Base-by-base conservation (phyloP, 2,113 vertebrate genomes). In the Sinocyclocheilus grahami region DNA sequence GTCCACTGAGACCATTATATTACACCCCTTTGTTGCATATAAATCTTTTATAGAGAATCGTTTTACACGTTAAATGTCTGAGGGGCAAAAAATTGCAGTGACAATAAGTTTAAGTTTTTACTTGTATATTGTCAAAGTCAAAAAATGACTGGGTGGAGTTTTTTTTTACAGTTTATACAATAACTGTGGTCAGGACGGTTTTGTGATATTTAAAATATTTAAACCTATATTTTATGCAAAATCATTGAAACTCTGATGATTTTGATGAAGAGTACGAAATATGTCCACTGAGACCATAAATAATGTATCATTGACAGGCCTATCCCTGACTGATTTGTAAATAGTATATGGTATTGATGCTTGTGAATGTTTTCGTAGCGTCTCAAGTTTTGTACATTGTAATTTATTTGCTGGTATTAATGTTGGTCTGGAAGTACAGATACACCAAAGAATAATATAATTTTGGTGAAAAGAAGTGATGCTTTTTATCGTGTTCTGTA, bases 391-490 rank as follows among this genome's bases (percentile, higher is more conserved):
- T 97, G 96, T 98, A 98, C 95, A 96, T 95, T 95, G 95, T 99
- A 97, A 99, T 99, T 99, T 99, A 97, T 99, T 99, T 97, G 96
- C 94, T 96, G 94, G 94, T 94, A 95, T 95, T 92, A 94, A 93
- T 92, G 90, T 89, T 90, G 86, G 92, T 90, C 93, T 93, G 95
- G 92, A 97, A 96, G 96, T 97, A 96, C 96, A 96, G 94, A 97
- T 94, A 97, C 97, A 97, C 97, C 98, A 99, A 99, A 99, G 97
- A 99, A 95, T 94, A 96, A 92, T 95, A 94, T 94, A 95, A 95
- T 97, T 97, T 96, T 96, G 96, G 96, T 97, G 96, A 96, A 94
- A 94, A 93, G 90, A 96, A 94, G 94, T 96, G 93, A 95, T 95
- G 92, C 94, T 96, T 96, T 94, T 91, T 85, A 90, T 92, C 90